Evolutionary conservation across 1,140 invertebrate species (phyloP).

Genomic region (Sycophila sp.): DNA sequence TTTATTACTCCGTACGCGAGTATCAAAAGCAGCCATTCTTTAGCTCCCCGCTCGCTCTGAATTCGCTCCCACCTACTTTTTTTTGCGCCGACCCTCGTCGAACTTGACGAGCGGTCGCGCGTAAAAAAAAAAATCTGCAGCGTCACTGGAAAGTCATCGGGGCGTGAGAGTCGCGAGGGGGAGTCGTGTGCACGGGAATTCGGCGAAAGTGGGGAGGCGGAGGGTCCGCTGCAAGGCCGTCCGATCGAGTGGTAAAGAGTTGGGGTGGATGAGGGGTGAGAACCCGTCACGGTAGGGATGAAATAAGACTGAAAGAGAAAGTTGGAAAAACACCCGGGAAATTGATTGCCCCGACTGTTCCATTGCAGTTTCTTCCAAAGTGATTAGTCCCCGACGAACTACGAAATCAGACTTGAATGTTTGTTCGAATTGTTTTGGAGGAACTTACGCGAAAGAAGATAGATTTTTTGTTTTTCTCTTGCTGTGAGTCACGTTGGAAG

Average conservation of each 20-base stretch:
- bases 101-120: slow-evolving; percentile 10
- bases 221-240: background rate
- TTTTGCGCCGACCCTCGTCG: background rate
- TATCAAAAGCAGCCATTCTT: slow-evolving; percentile 12
- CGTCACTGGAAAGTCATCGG: slow-evolving; percentile 30
- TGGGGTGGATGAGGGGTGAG: too few species aligned
- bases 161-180: background rate
- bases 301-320: background rate
- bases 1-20: background rate
- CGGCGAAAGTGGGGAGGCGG: background rate
- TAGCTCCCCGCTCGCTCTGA: background rate
- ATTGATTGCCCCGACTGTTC: too few species aligned
- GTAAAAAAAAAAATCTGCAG: slow-evolving; percentile 25
- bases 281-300: too few species aligned
- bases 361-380: too few species aligned
- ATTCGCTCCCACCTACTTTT: background rate
- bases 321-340: background rate
- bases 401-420: too few species aligned
- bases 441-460: too few species aligned
- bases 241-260: too few species aligned
- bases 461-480: too few species aligned
- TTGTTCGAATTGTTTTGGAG: too few species aligned
- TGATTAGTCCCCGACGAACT: too few species aligned
- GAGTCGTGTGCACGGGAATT: background rate
- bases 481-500: too few species aligned